Conservation (phyloP, 2,888 invertebrate genomes). For the Hetaerina titia region DNA sequence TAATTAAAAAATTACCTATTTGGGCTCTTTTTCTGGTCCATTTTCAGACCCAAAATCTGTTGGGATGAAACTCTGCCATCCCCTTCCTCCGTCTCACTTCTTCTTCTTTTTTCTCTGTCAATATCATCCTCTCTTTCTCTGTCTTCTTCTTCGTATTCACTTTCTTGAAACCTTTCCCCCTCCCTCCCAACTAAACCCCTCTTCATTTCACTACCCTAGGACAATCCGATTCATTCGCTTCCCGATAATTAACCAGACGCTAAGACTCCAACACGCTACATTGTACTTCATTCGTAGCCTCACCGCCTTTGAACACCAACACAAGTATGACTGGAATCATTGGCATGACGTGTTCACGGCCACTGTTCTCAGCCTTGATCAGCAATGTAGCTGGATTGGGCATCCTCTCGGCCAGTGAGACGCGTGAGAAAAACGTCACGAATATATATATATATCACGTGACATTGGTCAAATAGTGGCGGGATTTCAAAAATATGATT, state of each 20-base stretch:
- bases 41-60: constrained; percentile 75
- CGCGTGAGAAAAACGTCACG: no score
- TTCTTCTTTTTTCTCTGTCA: constrained; percentile 63
- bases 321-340: not conserved
- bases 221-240: constrained; percentile 48
- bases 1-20: constrained; percentile 74
- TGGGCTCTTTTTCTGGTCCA: constrained; percentile 90
- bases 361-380: no score
- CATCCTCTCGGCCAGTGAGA: no score
- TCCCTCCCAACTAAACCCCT: constrained; percentile 63
- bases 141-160: constrained; percentile 58
- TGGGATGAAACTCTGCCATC: constrained; percentile 57
- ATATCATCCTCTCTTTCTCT: constrained; percentile 65
- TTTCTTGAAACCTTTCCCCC: constrained; percentile 64
- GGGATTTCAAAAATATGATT: no score
- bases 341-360: not conserved
- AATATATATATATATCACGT: no score
- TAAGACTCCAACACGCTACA: constrained; percentile 42
- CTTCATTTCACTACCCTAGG: constrained; percentile 57
- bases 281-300: constrained; percentile 7
- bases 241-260: constrained; percentile 58
- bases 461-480: no score
- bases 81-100: constrained; percentile 55
- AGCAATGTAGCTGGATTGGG: no score
- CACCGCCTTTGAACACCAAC: not conserved